A percentile compares a stretch with the other conserved stretches of the same genome.
Evolutionary conservation across 2,797 vertebrate species (phyloP).

Genomic region (Hirundo rustica): DNA sequence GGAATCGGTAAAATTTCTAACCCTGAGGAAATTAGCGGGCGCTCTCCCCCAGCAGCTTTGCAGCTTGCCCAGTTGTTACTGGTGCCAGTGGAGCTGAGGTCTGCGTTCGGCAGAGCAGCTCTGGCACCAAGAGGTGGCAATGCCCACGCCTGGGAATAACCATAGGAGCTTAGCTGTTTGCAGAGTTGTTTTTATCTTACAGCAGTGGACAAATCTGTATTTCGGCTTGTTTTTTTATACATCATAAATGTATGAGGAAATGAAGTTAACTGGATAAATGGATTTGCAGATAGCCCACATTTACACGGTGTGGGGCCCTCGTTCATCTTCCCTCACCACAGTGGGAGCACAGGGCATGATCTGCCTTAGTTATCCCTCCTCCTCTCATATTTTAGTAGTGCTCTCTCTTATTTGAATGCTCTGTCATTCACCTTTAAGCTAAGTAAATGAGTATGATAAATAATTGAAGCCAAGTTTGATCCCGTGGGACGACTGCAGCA

Average conservation of each 20-base stretch:
- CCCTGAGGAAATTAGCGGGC: not conserved
- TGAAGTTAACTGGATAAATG: not conserved
- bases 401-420: not conserved
- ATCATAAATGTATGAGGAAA: not conserved
- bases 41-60: not conserved
- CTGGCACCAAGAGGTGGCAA: not conserved
- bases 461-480: conserved; percentile 17
- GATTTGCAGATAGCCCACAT: not conserved
- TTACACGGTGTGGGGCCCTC: not conserved
- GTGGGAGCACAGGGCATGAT: not conserved
- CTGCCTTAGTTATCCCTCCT: not conserved
- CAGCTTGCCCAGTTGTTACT: not conserved
- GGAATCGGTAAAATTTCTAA: not conserved
- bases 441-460: conserved; percentile 13
- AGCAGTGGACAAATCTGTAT: not conserved
- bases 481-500: not conserved
- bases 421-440: conserved; percentile 37
- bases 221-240: not conserved
- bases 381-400: not conserved
- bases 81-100: not conserved
- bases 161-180: not conserved
- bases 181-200: not conserved
- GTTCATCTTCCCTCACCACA: not conserved
- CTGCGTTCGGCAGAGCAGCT: not conserved
- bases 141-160: not conserved